Evolutionary conservation across 2,888 invertebrate species (phyloP).

Genomic region (Epinotia ramella): DNA sequence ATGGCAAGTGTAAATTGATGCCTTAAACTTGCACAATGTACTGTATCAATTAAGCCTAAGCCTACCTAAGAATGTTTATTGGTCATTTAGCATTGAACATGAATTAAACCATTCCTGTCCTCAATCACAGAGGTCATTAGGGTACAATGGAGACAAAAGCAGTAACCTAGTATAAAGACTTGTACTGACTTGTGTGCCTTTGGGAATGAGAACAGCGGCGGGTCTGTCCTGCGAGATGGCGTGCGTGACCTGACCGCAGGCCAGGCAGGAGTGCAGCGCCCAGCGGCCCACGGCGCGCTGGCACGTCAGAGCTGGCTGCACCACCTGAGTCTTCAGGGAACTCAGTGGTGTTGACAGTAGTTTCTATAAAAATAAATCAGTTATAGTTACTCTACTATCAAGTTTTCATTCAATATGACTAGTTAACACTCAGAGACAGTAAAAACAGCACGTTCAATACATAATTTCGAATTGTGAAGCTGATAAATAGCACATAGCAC

Average conservation of each 20-base stretch:
- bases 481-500: conserved; percentile 35
- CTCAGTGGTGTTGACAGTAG: conserved; percentile 80
- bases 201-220: conserved; percentile 82
- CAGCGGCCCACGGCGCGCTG: conserved; percentile 85
- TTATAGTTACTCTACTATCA: not conserved
- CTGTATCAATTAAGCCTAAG: conserved; percentile 3
- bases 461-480: conserved; percentile 2
- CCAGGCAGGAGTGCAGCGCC: conserved; percentile 87
- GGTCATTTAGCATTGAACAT: conserved; percentile 15
- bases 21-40: conserved; percentile 1
- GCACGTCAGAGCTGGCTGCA: conserved; percentile 85
- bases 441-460: not conserved
- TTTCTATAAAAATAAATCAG: conserved; percentile 67
- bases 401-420: not conserved
- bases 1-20: conserved; percentile 10
- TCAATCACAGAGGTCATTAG: conserved; percentile 17
- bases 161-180: not conserved
- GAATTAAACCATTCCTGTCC: conserved; percentile 19
- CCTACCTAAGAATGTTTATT: not conserved
- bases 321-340: conserved; percentile 80
- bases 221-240: conserved; percentile 84
- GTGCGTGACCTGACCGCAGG: conserved; percentile 87
- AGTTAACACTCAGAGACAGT: conserved; percentile 21
- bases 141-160: not conserved
- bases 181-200: conserved; percentile 84